Evolutionary conservation across 2,888 invertebrate genomes (phyloP).

Genomic region (Encarsia formosa): DNA sequence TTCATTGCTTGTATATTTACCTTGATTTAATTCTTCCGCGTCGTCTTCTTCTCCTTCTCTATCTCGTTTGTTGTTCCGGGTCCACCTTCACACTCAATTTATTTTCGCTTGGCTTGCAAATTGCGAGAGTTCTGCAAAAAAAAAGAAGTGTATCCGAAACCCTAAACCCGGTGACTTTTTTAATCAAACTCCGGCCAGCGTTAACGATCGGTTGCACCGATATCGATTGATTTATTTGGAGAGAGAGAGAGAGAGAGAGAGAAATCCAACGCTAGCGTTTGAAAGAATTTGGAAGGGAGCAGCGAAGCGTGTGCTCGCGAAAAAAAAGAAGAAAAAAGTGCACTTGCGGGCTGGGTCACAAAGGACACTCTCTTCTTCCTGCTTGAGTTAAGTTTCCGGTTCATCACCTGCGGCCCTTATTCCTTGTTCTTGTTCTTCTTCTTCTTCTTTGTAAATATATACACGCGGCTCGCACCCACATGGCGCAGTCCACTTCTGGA

Average conservation of each 20-base stretch:
- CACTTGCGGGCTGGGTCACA: neutral
- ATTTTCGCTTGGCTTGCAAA: constrained; percentile 22
- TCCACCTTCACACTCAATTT: constrained; percentile 24
- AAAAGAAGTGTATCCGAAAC: constrained; percentile 11
- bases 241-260: no score
- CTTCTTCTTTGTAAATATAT: no score
- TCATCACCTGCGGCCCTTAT: constrained; percentile 5
- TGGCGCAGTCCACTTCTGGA: no score
- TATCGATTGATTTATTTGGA: no score
- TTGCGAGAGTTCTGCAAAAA: constrained; percentile 16
- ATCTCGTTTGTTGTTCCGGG: constrained; percentile 16
- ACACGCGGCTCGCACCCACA: no score
- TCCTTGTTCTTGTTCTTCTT: constrained; percentile 22
- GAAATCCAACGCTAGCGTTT: no score
- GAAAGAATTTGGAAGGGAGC: no score
- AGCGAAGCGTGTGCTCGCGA: no score
- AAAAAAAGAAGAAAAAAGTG: neutral
- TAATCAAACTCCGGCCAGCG: constrained; percentile 19
- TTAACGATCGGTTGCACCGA: no score
- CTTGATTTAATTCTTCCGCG: constrained; percentile 24
- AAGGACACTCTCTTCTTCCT: constrained; percentile 4
- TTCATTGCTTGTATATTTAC: constrained; percentile 21
- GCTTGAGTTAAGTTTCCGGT: constrained; percentile 2
- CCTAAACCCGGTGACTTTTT: constrained; percentile 15
- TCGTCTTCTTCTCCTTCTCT: constrained; percentile 6